Conservation (phyloP, 2,113 vertebrate genomes). For the rat (Rattus norvegicus) region GRCr8 NC_086039.1:35336001-35336500, state of each 20-base stretch:
- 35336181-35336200: conserved; percentile 49
- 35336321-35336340: background rate
- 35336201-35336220: conserved; percentile 47
- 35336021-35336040: background rate
- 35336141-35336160: conserved; percentile 33
- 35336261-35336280: conserved; percentile 28
- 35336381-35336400: background rate
- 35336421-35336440: background rate
- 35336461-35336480: background rate
- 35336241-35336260: conserved; percentile 48
- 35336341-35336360: background rate
- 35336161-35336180: conserved; percentile 37
- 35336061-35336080: conserved; percentile 34
- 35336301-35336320: conserved; percentile 31
- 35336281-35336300: conserved; percentile 26
- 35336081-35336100: conserved; percentile 40
- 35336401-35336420: background rate
- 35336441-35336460: too few relatives aligned
- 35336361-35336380: too few relatives aligned
- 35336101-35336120: conserved; percentile 8
- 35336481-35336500: conserved; percentile 35
- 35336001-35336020: conserved; percentile 17
- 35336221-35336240: conserved; percentile 25
- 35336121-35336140: conserved; percentile 56
- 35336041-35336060: conserved; percentile 13